Evolutionary conservation across 1,140 invertebrate species (phyloP), one percentile per base, ranked within the genome.

Genomic region (Andrena cerasifolii): DNA sequence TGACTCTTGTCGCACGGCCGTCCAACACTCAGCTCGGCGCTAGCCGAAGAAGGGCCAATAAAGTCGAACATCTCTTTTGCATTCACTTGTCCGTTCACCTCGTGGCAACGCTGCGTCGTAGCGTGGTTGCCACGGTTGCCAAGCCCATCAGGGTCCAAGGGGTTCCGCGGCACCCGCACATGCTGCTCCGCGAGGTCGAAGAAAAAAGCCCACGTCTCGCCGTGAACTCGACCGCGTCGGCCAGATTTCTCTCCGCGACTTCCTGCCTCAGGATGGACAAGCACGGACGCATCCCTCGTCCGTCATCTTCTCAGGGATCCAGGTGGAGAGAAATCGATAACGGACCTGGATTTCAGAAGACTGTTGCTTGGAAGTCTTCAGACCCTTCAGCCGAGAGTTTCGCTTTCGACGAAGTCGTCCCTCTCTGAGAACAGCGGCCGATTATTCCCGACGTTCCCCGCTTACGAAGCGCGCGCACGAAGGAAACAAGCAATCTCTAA

Each of bases 21-120:
- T 53, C 59, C 40, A 40, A 43, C 80, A 71, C 77, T 65, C 40
- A 40, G 49, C 80, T 74, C 77, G 81, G 83, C 75, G 80, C 82
- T 78, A 76, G 83, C 82, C 79, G 84, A 86, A 86, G 86, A 86
- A 86, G 86, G 87, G 83, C 78, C 63, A 86, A 21, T 51, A 59
- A n/a, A 67, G 47, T 61, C 45, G 31, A 40, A 65, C 56, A 59
- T 78, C 82, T 89, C 79, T 76, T 88, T 88, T 89, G 72, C 84
- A 87, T 87, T 83, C 74, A 66, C 56, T 73, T 84, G 78, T 84
- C 71, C 79, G 74, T 84, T 85, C 79, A 74, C 68, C 82, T 81
- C 58, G 61, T 62, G 65, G 72, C 78, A 63, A 79, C 63, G 61
- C 66, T 56, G 81, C 77, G n/a, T 63, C 63, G 56, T 67, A 70